Evolutionary conservation across 2,888 invertebrate species (phyloP).

Genomic region (Xiphydria camelus): DNA sequence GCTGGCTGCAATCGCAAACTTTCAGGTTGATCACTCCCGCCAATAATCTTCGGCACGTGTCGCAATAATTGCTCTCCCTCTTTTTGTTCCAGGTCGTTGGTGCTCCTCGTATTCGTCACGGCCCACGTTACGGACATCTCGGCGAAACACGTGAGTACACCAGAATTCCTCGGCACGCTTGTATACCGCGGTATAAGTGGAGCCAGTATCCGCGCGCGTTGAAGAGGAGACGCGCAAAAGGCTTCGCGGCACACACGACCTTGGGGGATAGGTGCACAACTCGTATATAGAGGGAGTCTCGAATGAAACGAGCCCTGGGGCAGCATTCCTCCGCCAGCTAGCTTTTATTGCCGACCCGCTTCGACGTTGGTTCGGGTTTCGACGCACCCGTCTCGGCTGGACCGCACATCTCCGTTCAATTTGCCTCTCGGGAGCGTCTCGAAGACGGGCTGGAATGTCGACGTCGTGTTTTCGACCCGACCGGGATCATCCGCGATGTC

Average conservation of each 20-base stretch:
- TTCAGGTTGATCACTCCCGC: too few species aligned
- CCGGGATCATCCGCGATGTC: too few species aligned
- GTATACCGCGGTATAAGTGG: too few species aligned
- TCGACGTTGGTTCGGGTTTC: conserved; percentile 30
- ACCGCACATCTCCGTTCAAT: conserved; percentile 14
- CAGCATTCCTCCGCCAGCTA: conserved; percentile 42
- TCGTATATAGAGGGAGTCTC: conserved; percentile 18
- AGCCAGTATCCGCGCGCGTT: not conserved
- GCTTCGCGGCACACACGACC: too few species aligned
- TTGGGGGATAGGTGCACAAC: conserved; percentile 10
- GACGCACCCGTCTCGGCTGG: conserved; percentile 22
- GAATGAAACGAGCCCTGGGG: conserved; percentile 36
- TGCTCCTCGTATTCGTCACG: conserved; percentile 64
- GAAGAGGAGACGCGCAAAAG: not conserved
- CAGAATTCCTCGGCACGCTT: too few species aligned
- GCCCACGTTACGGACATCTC: conserved; percentile 61
- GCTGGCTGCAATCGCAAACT: too few species aligned
- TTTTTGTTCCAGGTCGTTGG: conserved; percentile 66
- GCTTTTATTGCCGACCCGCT: conserved; percentile 41
- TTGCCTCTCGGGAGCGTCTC: conserved; percentile 11
- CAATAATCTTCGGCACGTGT: too few species aligned
- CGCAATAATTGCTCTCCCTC: conserved; percentile 5
- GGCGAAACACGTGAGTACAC: conserved; percentile 66
- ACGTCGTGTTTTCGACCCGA: not conserved
- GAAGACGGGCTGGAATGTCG: not conserved